Evolutionary conservation across 2,113 vertebrate genomes (phyloP), one percentile per base, ranked within the genome.

Genomic region (Willisornis vidua): DNA sequence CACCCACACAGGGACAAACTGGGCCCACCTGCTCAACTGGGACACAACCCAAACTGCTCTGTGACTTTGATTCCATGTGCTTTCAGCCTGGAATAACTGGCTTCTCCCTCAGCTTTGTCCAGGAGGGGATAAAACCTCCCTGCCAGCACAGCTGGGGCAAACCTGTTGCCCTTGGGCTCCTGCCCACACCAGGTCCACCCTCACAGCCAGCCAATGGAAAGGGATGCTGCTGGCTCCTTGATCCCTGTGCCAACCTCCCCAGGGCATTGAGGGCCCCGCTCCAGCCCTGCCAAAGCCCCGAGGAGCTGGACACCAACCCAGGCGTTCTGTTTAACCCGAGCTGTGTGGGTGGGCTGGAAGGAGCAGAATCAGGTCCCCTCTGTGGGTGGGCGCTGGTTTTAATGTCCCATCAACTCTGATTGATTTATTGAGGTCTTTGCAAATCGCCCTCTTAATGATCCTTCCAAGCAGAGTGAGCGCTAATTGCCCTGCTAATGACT

Each of bases 401-500:
- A 57, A 14, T 31, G 26, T 66, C 49, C 6, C 49, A 10, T 63
- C 78, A 37, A 14, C 72, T 51, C n/a, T 37, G 71, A 81, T 61
- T 78, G 79, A 87, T 65, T 90, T 78, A 83, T 41, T 25, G 71
- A 73, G 46, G 6, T 79, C 67, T 61, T 52, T 45, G 55, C 62
- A 89, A 65, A 78, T 91, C 12, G 4, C 49, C 35, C 59, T 82
- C 24, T 61, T 82, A 82, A 87, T 52, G 92, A 72, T 9, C 9
- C 23, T 28, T 77, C 43, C n/a, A 25, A n/a, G 54, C 23, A 19
- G 8, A 45, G 55, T 1, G 9, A 33, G 74, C 8, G 39, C 57
- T 59, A 87, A 93, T 87, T 74, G 45, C 71, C 41, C 28, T 12
- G 70, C 77, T 95, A 68, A 94, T 45, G 81, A 75, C 19, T 31